Evolutionary conservation across 2,888 invertebrate genomes (phyloP).

Genomic region (Mythimna lalbum): DNA sequence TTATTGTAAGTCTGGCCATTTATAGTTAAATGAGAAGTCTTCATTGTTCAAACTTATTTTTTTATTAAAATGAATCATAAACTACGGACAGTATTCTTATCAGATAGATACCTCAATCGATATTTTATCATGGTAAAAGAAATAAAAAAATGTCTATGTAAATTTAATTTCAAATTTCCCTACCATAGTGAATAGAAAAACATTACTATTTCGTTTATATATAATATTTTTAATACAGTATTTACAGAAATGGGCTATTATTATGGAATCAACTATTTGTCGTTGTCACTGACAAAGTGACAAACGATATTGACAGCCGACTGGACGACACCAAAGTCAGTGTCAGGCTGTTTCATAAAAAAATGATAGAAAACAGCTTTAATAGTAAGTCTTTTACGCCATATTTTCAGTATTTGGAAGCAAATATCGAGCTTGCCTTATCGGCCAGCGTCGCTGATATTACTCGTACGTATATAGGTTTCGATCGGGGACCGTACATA

Average conservation of each 20-base stretch:
- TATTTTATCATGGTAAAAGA: constrained; percentile 8
- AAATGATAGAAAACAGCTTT: too few relatives aligned
- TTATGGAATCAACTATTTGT: background rate
- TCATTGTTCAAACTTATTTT: constrained; percentile 59
- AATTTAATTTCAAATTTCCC: background rate
- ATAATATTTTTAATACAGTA: background rate
- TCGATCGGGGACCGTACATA: too few relatives aligned
- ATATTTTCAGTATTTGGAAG: too few relatives aligned
- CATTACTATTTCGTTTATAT: background rate
- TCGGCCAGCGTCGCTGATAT: too few relatives aligned
- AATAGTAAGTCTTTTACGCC: too few relatives aligned
- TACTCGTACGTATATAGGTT: too few relatives aligned
- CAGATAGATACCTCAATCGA: constrained; percentile 20
- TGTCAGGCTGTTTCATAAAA: too few relatives aligned
- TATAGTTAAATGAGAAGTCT: constrained; percentile 62
- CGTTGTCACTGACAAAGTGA: too few relatives aligned
- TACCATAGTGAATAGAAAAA: background rate
- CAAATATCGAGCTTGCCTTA: too few relatives aligned
- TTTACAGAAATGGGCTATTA: background rate
- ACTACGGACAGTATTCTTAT: constrained; percentile 12
- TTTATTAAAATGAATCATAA: constrained; percentile 34
- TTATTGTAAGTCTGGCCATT: constrained; percentile 68
- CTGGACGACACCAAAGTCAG: too few relatives aligned
- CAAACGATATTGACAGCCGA: too few relatives aligned
- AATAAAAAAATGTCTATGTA: background rate